Evolutionary conservation across 2,113 vertebrate species (phyloP), one percentile per base, ranked within the genome.

Genomic region (Rattus rattus): DNA sequence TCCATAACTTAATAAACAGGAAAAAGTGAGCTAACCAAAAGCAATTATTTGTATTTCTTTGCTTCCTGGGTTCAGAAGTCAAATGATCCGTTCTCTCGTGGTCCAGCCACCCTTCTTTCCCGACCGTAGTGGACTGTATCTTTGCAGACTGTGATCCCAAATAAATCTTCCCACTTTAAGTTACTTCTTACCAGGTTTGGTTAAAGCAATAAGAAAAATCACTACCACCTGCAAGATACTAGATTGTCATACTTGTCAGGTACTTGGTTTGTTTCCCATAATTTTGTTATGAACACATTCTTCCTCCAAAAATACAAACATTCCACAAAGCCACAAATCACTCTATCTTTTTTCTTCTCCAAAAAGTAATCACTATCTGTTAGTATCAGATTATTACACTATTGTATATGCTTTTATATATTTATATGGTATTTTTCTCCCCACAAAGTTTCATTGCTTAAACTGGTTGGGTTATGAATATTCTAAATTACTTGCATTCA

Each of bases 171-270:
- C 49, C n/a, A 26, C 33, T 47, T 88, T 56, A 70, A 72, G 9
- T 39, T 88, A 70, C 30, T 88, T 54, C 9, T n/a, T 54, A 24
- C 22, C 33, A 54, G 20, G 20, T 22, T 88, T 70, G 11, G 20
- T 70, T 26, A 26, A 52, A 88, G 30, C 47, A 88, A n/a, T 54
- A 67, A 88, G 67, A 70, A n/a, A 88, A 70, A 16, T n/a, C 13
- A 36, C 47, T 12, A 72, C 20, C 20, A 88, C 7, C 24, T 91
- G 52, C 4, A 86, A 24, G 80, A 86, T 86, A 63, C 93, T 24
- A 95, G 49, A 93, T 59, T 84, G 13, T 94, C 43, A 89, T 94
- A 43, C 76, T 94, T 94, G 92, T 93, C 49, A 89, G 17, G n/a
- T 77, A 81, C 39, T 83, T 86, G 7, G 14, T 73, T 56, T 73